phyloP scores from a whole-genome alignment of 64 coral and sea anemone species.

The Montipora capricornis region DNA sequence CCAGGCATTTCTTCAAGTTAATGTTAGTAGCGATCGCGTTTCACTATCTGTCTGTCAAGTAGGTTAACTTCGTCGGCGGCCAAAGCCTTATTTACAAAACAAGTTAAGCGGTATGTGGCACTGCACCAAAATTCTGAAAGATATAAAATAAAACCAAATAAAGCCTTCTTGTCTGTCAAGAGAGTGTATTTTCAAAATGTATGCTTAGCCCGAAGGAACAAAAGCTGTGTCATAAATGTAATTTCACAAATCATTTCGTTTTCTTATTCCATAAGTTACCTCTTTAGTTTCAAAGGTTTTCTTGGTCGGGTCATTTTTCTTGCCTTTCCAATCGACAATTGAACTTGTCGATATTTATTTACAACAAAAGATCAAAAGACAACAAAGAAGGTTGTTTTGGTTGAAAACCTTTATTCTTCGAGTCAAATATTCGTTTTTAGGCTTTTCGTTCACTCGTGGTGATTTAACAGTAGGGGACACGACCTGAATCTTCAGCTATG shows the following conservation, averaged over 20 bases:
- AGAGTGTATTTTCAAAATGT: not conserved
- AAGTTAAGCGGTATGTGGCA: constrained; percentile 11
- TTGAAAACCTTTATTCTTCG: constrained; percentile 35
- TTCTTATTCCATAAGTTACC: not conserved
- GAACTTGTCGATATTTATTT: constrained; percentile 21
- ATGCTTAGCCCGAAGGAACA: not conserved
- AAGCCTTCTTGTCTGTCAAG: not conserved
- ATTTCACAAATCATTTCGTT: not conserved
- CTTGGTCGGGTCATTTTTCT: constrained; percentile 14
- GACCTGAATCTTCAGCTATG: constrained; percentile 50
- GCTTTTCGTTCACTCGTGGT: constrained; percentile 40
- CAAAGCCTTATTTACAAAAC: constrained; percentile 39
- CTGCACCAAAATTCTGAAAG: not conserved
- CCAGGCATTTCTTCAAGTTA: not conserved
- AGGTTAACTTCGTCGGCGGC: constrained; percentile 1
- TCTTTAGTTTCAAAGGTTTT: constrained; percentile 5
- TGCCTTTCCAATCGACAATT: constrained; percentile 8
- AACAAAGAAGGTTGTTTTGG: constrained; percentile 45
- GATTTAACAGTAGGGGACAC: constrained; percentile 70
- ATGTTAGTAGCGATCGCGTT: constrained; percentile 44
- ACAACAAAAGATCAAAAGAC: constrained; percentile 28
- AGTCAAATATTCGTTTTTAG: constrained; percentile 35
- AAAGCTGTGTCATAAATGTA: not conserved
- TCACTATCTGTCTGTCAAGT: not conserved
- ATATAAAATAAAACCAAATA: not conserved